phyloP scores from a whole-genome alignment of 2,113 vertebrate species.

The Scatophagus argus region DNA sequence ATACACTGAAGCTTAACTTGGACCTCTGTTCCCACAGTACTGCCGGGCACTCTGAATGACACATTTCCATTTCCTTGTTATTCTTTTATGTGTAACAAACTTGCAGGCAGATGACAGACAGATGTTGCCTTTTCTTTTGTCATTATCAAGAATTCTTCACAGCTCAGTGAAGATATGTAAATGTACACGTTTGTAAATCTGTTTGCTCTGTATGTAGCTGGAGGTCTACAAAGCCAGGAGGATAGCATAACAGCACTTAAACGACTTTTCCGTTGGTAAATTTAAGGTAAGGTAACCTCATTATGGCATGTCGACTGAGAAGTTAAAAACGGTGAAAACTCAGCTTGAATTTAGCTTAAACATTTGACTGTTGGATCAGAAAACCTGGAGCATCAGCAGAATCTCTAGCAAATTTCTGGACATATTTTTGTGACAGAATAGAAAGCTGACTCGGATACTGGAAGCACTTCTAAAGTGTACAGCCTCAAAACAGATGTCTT shows the following conservation, averaged over 20 bases:
- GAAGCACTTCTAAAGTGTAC: neutral
- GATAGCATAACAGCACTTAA: constrained; percentile 1
- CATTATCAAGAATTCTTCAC: constrained; percentile 26
- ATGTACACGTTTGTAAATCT: constrained; percentile 11
- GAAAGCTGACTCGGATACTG: neutral
- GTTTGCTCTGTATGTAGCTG: constrained; percentile 14
- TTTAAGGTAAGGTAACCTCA: constrained; percentile 9
- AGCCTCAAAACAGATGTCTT: constrained; percentile 25
- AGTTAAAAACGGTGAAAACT: constrained; percentile 9
- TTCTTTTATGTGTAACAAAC: constrained; percentile 8
- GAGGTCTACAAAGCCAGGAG: neutral
- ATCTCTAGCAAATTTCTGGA: neutral
- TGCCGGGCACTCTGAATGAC: neutral
- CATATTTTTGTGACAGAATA: constrained; percentile 21
- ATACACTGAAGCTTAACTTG: neutral
- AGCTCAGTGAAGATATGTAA: constrained; percentile 13
- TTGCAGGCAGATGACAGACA: neutral
- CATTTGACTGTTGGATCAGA: neutral
- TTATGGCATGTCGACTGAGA: neutral
- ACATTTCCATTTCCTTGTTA: constrained; percentile 36
- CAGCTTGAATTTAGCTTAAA: neutral
- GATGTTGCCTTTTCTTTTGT: constrained; percentile 10
- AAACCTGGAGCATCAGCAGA: neutral
- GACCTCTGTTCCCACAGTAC: neutral
- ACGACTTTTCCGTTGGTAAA: neutral